These are phyloP conservation scores for Hyposmocoma kahamanoa DNA, from an alignment of 1,140 invertebrate species.

Conservation along the genomic window DNA sequence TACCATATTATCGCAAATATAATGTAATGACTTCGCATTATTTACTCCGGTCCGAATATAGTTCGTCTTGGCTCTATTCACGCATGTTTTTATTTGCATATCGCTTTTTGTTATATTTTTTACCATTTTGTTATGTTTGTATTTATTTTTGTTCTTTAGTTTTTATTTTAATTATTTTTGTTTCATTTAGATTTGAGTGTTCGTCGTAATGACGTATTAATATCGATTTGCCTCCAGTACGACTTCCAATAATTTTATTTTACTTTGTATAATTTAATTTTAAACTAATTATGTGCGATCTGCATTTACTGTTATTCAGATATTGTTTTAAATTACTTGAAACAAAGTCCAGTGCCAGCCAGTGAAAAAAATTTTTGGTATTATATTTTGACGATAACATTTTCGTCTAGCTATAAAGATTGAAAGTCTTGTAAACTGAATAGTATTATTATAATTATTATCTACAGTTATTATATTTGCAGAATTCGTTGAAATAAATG, in stretches of 20 bases:
- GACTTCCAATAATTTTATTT: constrained; percentile 65
- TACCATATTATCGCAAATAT: constrained; percentile 27
- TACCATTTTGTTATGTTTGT: constrained; percentile 56
- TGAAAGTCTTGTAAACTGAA: constrained; percentile 62
- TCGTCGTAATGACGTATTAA: constrained; percentile 29
- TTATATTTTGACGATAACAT: constrained; percentile 18
- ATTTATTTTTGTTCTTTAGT: constrained; percentile 69
- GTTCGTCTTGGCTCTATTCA: constrained; percentile 18
- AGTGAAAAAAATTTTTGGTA: constrained; percentile 51
- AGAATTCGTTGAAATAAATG: constrained; percentile 72
- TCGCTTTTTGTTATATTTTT: constrained; percentile 28
- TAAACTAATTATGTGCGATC: constrained; percentile 59
- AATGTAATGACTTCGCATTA: constrained; percentile 24
- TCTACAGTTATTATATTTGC: constrained; percentile 71
- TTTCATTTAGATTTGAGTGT: constrained; percentile 52
- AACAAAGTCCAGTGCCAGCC: constrained; percentile 59
- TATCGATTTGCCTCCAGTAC: constrained; percentile 56
- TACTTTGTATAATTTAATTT: constrained; percentile 66
- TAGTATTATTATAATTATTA: constrained; percentile 73
- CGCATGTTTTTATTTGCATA: constrained; percentile 59
- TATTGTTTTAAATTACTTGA: constrained; percentile 49
- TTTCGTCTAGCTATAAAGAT: constrained; percentile 37
- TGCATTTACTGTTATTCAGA: constrained; percentile 70
- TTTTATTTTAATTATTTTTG: constrained; percentile 60
- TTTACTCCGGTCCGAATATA: constrained; percentile 27